phyloP scores from a whole-genome alignment of 2,113 vertebrate species.

The Scatophagus argus region DNA sequence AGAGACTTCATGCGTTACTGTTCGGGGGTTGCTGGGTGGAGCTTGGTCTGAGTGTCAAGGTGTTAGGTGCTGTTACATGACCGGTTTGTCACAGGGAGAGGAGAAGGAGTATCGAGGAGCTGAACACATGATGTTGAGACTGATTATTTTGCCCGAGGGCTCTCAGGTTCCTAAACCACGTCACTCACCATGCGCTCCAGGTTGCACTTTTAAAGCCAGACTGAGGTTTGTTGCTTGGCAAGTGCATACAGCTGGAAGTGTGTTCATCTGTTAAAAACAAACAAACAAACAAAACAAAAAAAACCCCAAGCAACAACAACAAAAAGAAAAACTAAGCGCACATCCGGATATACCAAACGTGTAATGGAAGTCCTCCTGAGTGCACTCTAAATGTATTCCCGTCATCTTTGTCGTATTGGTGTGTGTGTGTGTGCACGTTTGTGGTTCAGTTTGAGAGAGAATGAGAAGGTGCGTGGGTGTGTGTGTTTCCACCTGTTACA shows the following conservation, averaged over 20 bases:
- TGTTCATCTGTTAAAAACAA: conserved; percentile 1
- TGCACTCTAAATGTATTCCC: conserved; percentile 13
- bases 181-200: conserved; percentile 18
- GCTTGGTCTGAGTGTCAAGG: conserved; percentile 39
- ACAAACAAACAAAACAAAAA: no score
- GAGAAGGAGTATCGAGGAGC: conserved; percentile 8
- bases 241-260: conserved; percentile 7
- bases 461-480: conserved; percentile 55
- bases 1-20: conserved; percentile 54
- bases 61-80: conserved; percentile 38
- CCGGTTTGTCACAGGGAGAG: conserved; percentile 37
- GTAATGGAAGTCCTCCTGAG: conserved; percentile 6
- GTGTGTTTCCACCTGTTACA: conserved; percentile 79
- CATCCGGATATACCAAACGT: conserved; percentile 26
- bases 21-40: conserved; percentile 44
- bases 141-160: conserved; percentile 11
- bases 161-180: conserved; percentile 21
- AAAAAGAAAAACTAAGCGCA: no score
- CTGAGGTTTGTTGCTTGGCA: background rate
- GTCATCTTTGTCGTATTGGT: background rate
- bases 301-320: no score
- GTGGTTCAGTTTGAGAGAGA: conserved; percentile 41
- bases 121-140: conserved; percentile 38
- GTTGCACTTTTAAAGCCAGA: conserved; percentile 13
- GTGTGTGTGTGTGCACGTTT: conserved; percentile 32